These are phyloP conservation scores for Cynopterus sphinx DNA, from an alignment of 2,797 vertebrate species.

Conservation along the genomic window DNA sequence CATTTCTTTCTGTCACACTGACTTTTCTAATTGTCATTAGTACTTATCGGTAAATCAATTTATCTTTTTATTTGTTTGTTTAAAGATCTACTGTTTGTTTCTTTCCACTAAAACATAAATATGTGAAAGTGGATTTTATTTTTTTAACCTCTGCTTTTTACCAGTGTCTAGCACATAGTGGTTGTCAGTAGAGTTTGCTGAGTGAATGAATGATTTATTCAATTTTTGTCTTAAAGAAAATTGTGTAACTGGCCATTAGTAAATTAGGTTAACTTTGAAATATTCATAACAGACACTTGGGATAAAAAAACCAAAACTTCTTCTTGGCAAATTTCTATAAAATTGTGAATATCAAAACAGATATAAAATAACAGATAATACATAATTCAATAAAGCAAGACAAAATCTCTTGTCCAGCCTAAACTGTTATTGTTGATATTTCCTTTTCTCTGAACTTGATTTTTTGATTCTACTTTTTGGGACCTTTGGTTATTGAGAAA, in stretches of 20 bases:
- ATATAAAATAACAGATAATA: neutral
- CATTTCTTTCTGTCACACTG: neutral
- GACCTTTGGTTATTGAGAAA: neutral
- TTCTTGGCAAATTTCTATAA: neutral
- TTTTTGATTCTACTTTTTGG: neutral
- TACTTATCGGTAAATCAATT: neutral
- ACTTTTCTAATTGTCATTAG: neutral
- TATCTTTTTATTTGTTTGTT: neutral
- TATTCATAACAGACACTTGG: neutral
- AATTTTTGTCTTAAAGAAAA: constrained; percentile 16
- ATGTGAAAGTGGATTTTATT: neutral
- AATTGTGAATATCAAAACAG: neutral
- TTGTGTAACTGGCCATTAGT: neutral
- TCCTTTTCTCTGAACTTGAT: neutral
- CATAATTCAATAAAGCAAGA: neutral
- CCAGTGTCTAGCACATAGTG: neutral
- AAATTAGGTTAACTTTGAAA: constrained; percentile 28
- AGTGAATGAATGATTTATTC: neutral
- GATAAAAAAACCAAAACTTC: neutral
- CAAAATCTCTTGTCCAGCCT: neutral
- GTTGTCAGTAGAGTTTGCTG: neutral
- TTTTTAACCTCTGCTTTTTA: neutral
- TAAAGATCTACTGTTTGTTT: neutral
- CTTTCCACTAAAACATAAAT: neutral
- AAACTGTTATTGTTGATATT: neutral